Base-by-base conservation (phyloP, 2,113 vertebrate species). In the Corythoichthys haematopterus region DNA sequence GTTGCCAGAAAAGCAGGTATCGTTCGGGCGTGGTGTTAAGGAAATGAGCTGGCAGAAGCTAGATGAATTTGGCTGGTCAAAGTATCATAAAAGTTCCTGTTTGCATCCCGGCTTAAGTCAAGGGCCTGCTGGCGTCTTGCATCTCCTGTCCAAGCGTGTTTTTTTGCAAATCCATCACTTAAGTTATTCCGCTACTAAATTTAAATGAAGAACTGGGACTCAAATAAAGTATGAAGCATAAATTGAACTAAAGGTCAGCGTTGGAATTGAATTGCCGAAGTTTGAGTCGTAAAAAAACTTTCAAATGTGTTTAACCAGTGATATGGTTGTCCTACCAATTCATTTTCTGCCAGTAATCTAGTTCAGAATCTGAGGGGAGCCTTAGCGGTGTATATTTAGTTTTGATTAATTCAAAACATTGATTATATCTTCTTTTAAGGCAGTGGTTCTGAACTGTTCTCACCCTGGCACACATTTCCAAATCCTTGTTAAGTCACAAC, bases 31-130 rank as follows among this genome's bases (percentile, higher is more conserved):
- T 13, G 45, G 35, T 64, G 37, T 53, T 58, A 63, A 48, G 67
- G 55, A 72, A 82, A 82, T 83, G 51, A 82, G 45, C 16, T 53
- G 57, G 50, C 53, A 74, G 58, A 37, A 36, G 64, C 12, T 14
- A 5, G 33, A 48, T 74, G 40, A 56, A 64, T 64, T 65, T 82
- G 60, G 71, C 72, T 36, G 7, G 14, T 73, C 33, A 43, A 2
- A 50, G 43, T 37, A 50, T 73, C 61, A 20, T 71, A 69, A 84
- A 73, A 67, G 59, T 43, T 20, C 38, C 36, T 56, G 53, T 8
- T n/a, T 51, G 38, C 50, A 4, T 50, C 43, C 4, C 14, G 47
- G 61, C 50, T 56, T 57, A 15, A 66, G 55, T 50, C n/a, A 20
- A 45, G 35, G 50, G 6, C 35, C 62, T 36, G 35, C 62, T 76